Evolutionary conservation across 2,797 vertebrate genomes (phyloP).

Genomic region (Poeciliopsis presidionis): DNA sequence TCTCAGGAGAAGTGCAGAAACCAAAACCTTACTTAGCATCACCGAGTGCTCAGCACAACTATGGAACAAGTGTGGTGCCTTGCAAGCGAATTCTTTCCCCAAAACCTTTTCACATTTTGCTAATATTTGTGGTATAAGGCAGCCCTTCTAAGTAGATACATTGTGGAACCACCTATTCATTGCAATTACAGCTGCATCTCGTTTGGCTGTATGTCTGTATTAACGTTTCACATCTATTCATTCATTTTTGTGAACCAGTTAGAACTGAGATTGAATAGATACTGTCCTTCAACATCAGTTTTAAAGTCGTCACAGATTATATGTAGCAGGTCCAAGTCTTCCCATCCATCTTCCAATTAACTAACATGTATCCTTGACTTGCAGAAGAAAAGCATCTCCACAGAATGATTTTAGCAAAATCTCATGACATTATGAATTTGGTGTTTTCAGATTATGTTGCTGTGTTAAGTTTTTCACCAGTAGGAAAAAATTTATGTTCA

Average conservation of each 20-base stretch:
- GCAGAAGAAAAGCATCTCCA: neutral
- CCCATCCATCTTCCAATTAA: neutral
- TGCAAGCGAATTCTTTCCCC: neutral
- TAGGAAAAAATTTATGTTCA: no score
- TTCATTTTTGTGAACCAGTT: neutral
- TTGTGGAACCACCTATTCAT: neutral
- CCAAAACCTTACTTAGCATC: neutral
- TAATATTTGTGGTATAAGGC: neutral
- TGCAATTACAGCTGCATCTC: neutral
- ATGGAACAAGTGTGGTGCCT: neutral
- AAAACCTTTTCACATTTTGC: neutral
- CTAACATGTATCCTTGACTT: neutral
- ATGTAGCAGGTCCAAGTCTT: no score
- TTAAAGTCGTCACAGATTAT: neutral
- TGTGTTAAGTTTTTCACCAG: neutral
- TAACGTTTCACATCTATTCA: neutral
- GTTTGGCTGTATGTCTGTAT: neutral
- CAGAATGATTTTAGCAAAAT: neutral
- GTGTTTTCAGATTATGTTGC: neutral
- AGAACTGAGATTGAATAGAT: neutral
- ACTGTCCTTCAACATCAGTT: neutral
- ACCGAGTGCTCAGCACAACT: neutral
- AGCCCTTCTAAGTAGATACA: neutral
- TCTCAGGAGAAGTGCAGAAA: neutral
- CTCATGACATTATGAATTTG: neutral